Percentiles rank a stretch among this genome's conserved stretches.
These are phyloP conservation scores for Holothuria scabra DNA, from an alignment of 53 echinoderm and acorn worm species.

Conservation along the genomic window DNA sequence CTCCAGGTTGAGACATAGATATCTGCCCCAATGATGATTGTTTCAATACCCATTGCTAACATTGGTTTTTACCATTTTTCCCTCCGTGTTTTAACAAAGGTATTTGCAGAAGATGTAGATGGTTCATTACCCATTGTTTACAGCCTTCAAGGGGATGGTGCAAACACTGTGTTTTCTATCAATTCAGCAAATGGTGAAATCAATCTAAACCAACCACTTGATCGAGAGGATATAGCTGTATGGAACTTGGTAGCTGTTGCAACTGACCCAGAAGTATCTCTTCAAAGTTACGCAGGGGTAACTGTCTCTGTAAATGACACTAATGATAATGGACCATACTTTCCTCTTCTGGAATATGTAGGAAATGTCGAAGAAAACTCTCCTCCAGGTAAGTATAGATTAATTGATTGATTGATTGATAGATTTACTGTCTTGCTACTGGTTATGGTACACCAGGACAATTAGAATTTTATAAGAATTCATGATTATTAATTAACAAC, in stretches of 20 bases:
- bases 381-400: background rate
- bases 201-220: conserved; percentile 49
- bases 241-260: conserved; percentile 71
- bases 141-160: conserved; percentile 68
- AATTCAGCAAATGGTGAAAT: conserved; percentile 60
- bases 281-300: conserved; percentile 66
- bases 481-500: no score
- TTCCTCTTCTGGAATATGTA: conserved; percentile 71
- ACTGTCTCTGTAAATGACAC: conserved; percentile 67
- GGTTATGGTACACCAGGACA: no score
- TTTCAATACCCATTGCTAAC: no score
- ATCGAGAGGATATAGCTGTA: conserved; percentile 60
- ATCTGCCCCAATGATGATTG: no score
- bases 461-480: no score
- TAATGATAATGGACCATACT: conserved; percentile 80
- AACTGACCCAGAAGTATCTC: conserved; percentile 50
- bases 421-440: no score
- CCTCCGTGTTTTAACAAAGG: background rate
- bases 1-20: no score
- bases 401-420: no score
- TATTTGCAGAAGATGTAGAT: background rate
- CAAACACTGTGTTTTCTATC: conserved; percentile 62
- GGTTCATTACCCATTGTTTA: conserved; percentile 44
- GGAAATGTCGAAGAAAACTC: conserved; percentile 74
- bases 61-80: no score